These are phyloP conservation scores for Pteria penguin DNA, from an alignment of 2,888 invertebrate genomes.

Conservation along the genomic window DNA sequence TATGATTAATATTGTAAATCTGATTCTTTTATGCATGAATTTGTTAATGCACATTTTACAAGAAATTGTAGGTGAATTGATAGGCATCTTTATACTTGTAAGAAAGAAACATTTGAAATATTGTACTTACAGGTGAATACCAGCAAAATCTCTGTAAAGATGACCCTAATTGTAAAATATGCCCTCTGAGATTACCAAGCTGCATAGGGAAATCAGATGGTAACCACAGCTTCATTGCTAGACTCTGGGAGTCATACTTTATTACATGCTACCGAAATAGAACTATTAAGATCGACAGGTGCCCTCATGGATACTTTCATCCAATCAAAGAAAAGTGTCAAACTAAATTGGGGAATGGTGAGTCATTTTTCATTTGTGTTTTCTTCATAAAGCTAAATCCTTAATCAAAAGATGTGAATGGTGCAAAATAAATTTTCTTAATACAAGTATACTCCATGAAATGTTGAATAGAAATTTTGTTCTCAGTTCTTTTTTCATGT, in stretches of 20 bases:
- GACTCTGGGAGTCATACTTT: conserved; percentile 28
- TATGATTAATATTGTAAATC: too few species aligned
- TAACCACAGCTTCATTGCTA: conserved; percentile 41
- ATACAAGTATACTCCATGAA: too few species aligned
- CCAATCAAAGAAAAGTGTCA: conserved; percentile 50
- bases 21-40: too few species aligned
- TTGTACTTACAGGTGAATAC: conserved; percentile 52
- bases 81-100: too few species aligned
- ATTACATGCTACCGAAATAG: conserved; percentile 52
- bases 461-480: too few species aligned
- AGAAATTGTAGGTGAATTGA: too few species aligned
- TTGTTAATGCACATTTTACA: too few species aligned
- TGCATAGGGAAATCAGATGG: conserved; percentile 56
- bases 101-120: too few species aligned
- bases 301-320: conserved; percentile 57
- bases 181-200: conserved; percentile 50
- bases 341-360: conserved; percentile 40
- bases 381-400: too few species aligned
- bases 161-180: conserved; percentile 44
- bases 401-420: too few species aligned
- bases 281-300: conserved; percentile 42
- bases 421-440: too few species aligned
- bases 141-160: conserved; percentile 46
- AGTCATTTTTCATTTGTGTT: conserved; percentile 7
- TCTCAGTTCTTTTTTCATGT: too few species aligned